Evolutionary conservation across 2,797 vertebrate species (phyloP).

Genomic region (Intellagama lesueurii): DNA sequence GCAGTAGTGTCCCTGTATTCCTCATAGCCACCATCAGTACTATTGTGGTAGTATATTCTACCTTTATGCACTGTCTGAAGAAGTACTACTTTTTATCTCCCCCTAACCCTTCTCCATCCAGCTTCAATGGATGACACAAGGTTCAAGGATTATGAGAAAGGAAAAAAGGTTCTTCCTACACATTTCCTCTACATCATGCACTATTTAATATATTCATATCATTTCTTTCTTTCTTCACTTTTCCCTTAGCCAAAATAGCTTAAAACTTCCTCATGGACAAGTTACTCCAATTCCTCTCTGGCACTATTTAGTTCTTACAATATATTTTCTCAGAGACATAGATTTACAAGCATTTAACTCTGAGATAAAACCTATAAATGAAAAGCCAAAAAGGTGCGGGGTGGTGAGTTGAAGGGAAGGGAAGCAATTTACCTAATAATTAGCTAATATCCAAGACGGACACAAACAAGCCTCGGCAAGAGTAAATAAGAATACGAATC

Average conservation of each 20-base stretch:
- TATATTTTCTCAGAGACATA: constrained; percentile 1
- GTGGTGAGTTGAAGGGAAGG: background rate
- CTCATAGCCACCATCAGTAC: no score
- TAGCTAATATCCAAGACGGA: background rate
- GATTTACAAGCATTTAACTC: background rate
- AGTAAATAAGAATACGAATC: background rate
- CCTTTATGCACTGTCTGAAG: no score
- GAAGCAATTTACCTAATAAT: background rate
- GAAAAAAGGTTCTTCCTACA: background rate
- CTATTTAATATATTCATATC: background rate
- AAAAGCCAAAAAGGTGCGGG: background rate
- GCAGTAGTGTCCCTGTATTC: no score
- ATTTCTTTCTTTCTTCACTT: background rate
- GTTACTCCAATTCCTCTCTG: background rate
- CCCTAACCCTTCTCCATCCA: no score
- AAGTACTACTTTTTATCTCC: no score
- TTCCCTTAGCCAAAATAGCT: background rate
- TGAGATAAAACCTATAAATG: background rate
- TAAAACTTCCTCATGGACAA: background rate
- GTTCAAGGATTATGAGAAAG: background rate
- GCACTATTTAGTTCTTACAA: background rate
- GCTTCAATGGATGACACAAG: no score
- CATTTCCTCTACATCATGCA: background rate
- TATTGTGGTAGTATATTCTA: no score
- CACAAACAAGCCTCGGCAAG: background rate